A percentile compares a stretch with the other conserved stretches of the same genome.
These are phyloP conservation scores for Porites divaricata DNA, from an alignment of 92 coral and sea anemone species.

Conservation along the genomic window DNA sequence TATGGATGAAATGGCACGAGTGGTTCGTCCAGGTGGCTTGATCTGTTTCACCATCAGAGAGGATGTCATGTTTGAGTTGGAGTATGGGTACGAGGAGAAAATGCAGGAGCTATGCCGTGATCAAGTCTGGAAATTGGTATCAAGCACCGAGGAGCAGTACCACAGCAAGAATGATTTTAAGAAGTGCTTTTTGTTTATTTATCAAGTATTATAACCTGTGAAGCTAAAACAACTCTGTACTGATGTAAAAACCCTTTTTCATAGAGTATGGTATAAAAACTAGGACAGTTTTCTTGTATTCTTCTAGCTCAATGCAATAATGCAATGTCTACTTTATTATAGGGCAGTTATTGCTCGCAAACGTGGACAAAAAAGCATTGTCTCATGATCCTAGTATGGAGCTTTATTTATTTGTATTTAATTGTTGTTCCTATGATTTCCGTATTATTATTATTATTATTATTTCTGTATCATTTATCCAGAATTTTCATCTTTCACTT, in stretches of 20 bases:
- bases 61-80: slow-evolving; percentile 71
- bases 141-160: slow-evolving; percentile 71
- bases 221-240: not conserved
- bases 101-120: slow-evolving; percentile 72
- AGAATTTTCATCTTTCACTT: too few species aligned
- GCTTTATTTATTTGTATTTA: too few species aligned
- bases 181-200: slow-evolving; percentile 77
- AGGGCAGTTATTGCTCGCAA: too few species aligned
- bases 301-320: too few species aligned
- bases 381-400: too few species aligned
- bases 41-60: slow-evolving; percentile 91
- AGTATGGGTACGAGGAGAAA: slow-evolving; percentile 81
- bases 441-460: too few species aligned
- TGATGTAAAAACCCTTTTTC: not conserved
- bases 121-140: slow-evolving; percentile 78
- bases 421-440: too few species aligned
- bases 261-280: not conserved
- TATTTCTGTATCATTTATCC: too few species aligned
- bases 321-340: too few species aligned
- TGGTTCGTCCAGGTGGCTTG: slow-evolving; percentile 88
- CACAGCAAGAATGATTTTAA: slow-evolving; percentile 62
- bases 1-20: slow-evolving; percentile 93
- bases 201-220: slow-evolving; percentile 57
- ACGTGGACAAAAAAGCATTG: too few species aligned
- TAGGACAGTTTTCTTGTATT: not conserved